phyloP scores from a whole-genome alignment of 1,140 invertebrate species.

The Drosophila virilis region DNA sequence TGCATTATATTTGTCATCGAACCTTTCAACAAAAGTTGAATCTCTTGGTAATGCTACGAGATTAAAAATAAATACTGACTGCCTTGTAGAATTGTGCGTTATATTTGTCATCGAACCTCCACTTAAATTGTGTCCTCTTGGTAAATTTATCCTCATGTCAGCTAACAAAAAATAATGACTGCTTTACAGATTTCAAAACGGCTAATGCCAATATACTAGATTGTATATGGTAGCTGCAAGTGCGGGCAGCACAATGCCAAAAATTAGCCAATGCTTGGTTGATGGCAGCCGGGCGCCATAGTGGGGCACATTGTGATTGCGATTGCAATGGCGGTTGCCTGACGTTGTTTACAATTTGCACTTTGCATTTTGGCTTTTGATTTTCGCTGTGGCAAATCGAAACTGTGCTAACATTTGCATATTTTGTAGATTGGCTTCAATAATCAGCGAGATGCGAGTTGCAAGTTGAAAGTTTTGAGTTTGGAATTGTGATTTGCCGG shows the following conservation, averaged over 20 bases:
- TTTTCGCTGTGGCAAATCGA: conserved; percentile 26
- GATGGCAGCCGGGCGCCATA: conserved; percentile 26
- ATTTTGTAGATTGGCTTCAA: conserved; percentile 32
- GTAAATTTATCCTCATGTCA: not conserved
- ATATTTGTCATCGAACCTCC: no score
- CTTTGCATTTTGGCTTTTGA: conserved; percentile 9
- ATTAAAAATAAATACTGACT: no score
- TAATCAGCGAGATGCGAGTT: conserved; percentile 29
- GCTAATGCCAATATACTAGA: not conserved
- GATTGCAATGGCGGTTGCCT: not conserved
- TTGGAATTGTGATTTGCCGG: not conserved
- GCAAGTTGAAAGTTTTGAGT: conserved; percentile 2
- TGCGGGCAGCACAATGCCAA: not conserved
- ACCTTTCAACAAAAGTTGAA: no score
- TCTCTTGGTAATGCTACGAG: no score
- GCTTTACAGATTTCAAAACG: no score
- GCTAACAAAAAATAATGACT: not conserved
- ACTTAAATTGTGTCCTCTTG: no score
- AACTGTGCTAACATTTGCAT: conserved; percentile 40
- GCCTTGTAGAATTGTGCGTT: no score
- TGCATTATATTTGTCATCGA: no score
- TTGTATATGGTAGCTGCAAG: not conserved
- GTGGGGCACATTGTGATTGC: not conserved
- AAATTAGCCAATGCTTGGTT: conserved; percentile 1
- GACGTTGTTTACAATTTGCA: conserved; percentile 31